Conservation (phyloP, 2,888 invertebrate species). For the Leptopilina myrica region DNA sequence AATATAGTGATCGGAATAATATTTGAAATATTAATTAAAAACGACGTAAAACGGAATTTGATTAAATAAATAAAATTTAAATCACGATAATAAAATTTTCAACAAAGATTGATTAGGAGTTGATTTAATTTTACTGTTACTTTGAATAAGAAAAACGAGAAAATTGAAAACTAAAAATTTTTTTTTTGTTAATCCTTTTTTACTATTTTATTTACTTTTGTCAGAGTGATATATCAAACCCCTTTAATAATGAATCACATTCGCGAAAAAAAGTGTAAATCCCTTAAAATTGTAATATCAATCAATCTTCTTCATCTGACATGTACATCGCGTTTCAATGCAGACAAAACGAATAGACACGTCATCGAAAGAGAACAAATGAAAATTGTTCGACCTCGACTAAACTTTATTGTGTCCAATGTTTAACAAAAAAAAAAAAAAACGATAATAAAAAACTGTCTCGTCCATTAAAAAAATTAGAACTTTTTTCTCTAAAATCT, state of each 20-base stretch:
- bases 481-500: not conserved
- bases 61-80: too few species aligned
- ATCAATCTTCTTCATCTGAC: slow-evolving; percentile 54
- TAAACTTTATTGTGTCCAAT: slow-evolving; percentile 28
- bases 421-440: not conserved
- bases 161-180: not conserved
- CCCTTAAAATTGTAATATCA: slow-evolving; percentile 55
- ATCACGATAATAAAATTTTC: too few species aligned
- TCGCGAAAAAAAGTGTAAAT: slow-evolving; percentile 44
- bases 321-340: slow-evolving; percentile 54
- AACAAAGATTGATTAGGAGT: not conserved
- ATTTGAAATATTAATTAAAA: too few species aligned
- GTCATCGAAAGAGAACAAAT: slow-evolving; percentile 54
- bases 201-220: not conserved
- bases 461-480: slow-evolving; percentile 24
- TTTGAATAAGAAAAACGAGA: not conserved
- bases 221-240: not conserved
- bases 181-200: not conserved
- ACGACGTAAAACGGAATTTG: too few species aligned
- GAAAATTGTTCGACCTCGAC: slow-evolving; percentile 54
- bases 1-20: too few species aligned
- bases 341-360: slow-evolving; percentile 50
- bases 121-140: not conserved
- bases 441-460: not conserved
- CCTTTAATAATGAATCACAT: slow-evolving; percentile 17